These are phyloP conservation scores for Steinernema carpocapsae DNA, from an alignment of 2,888 invertebrate species.

Conservation along the genomic window DNA sequence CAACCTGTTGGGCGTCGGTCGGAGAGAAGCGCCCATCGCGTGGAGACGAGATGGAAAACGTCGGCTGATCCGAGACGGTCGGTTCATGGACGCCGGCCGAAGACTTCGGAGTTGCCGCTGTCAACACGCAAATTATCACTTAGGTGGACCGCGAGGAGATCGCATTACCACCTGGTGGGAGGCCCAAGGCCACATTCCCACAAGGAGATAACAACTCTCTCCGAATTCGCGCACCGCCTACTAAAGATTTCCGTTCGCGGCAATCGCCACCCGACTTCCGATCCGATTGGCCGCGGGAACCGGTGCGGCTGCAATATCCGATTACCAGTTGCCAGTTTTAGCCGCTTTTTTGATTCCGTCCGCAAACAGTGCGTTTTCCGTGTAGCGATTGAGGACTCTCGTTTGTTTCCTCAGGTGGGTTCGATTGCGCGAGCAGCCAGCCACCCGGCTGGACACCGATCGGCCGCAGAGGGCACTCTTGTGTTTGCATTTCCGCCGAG, in stretches of 20 bases:
- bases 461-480: not conserved
- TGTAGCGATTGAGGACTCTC: not conserved
- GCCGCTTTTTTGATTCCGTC: conserved; percentile 10
- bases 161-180: conserved; percentile 22
- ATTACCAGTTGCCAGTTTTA: conserved; percentile 22
- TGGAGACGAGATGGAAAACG: no score
- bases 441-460: not conserved
- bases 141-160: not conserved
- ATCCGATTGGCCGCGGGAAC: conserved; percentile 12
- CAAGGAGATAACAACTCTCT: not conserved
- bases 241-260: not conserved
- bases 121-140: conserved; percentile 23
- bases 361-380: conserved; percentile 24
- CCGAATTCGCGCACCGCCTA: conserved; percentile 6
- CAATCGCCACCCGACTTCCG: not conserved
- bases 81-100: no score
- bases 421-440: conserved; percentile 5
- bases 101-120: not conserved
- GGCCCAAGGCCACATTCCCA: conserved; percentile 31
- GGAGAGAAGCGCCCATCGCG: not conserved
- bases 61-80: no score
- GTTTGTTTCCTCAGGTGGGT: conserved; percentile 28
- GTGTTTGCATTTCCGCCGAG: conserved; percentile 18
- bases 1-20: not conserved
- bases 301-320: conserved; percentile 6